phyloP scores from a whole-genome alignment of 2,797 vertebrate species.

The Sciaenops ocellatus region DNA sequence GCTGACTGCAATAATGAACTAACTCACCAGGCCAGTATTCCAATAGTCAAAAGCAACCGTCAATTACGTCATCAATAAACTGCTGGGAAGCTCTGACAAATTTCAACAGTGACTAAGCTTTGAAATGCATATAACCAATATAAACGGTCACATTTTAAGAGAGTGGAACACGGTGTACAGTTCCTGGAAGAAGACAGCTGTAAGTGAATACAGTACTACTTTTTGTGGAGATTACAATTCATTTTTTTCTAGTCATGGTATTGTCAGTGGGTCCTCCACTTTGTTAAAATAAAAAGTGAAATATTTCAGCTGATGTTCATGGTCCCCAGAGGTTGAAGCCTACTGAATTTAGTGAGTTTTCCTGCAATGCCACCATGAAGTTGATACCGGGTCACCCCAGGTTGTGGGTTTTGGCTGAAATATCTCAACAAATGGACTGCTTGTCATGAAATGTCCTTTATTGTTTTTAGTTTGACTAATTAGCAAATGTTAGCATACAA shows the following conservation, averaged over 20 bases:
- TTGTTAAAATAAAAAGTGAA: too few species aligned
- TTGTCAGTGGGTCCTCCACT: not conserved
- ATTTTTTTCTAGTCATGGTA: not conserved
- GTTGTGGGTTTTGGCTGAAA: too few species aligned
- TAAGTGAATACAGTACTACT: not conserved
- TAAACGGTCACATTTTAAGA: conserved; percentile 22
- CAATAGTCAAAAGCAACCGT: conserved; percentile 57
- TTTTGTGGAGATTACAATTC: not conserved
- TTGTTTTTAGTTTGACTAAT: too few species aligned
- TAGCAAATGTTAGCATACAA: too few species aligned
- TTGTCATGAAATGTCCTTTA: not conserved
- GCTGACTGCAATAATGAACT: conserved; percentile 39
- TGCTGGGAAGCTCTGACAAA: conserved; percentile 44
- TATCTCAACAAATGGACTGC: too few species aligned
- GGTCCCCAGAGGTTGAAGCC: not conserved
- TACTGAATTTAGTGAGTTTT: too few species aligned
- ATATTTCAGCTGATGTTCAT: not conserved
- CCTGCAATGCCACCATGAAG: too few species aligned
- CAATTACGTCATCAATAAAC: conserved; percentile 15
- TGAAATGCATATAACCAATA: conserved; percentile 6
- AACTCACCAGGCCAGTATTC: conserved; percentile 28
- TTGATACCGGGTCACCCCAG: not conserved
- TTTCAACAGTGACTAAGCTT: conserved; percentile 56
- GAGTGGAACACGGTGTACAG: conserved; percentile 4
- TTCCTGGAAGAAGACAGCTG: not conserved